phyloP scores from a whole-genome alignment of 2,113 vertebrate species.

The Centropristis striata region DNA sequence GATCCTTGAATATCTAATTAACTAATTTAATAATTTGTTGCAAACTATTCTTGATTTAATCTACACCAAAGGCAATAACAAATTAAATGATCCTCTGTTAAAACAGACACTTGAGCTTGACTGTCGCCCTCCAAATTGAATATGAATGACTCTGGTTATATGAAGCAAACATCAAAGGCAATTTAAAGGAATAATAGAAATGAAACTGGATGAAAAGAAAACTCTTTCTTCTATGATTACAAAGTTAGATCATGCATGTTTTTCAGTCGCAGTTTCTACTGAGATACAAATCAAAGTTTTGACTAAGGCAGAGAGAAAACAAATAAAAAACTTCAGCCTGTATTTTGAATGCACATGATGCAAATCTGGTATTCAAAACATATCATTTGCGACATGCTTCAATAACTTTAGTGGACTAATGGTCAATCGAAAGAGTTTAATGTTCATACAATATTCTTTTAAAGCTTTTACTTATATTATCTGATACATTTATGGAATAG shows the following conservation, averaged over 20 bases:
- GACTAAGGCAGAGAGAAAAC: background rate
- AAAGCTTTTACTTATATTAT: background rate
- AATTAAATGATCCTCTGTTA: background rate
- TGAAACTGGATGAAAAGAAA: background rate
- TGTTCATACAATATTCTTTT: background rate
- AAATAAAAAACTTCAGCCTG: background rate
- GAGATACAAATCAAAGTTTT: conserved; percentile 56
- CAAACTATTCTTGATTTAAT: background rate
- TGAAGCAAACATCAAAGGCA: background rate
- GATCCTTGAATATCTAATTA: background rate
- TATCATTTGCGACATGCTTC: background rate
- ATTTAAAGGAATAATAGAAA: background rate
- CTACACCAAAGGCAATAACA: background rate
- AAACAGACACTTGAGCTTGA: background rate
- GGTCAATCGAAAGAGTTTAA: background rate
- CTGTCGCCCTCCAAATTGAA: background rate
- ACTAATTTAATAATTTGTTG: background rate
- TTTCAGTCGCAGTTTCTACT: conserved; percentile 7
- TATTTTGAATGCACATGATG: conserved; percentile 24
- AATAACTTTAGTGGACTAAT: background rate
- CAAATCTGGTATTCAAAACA: conserved; percentile 47
- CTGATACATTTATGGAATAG: background rate
- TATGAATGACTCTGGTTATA: background rate
- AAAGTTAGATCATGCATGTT: background rate
- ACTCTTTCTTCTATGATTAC: background rate